Percentiles rank a stretch among this genome's conserved stretches.
Conservation (phyloP, 2,888 invertebrate genomes). For the Cosmia trapezina region DNA sequence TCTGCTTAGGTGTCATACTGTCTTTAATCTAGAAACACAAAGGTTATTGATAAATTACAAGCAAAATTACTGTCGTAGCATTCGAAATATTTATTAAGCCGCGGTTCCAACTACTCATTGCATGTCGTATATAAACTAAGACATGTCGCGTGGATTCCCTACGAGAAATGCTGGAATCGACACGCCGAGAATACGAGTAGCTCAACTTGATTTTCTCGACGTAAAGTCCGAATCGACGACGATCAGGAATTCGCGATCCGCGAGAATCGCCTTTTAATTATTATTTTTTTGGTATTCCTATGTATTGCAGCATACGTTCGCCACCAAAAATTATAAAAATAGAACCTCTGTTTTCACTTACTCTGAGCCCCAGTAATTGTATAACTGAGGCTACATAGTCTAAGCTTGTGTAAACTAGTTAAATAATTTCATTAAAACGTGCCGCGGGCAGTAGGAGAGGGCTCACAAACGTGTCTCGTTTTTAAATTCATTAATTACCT, state of each 20-base stretch:
- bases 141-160: background rate
- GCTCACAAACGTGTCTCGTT: slow-evolving; percentile 38
- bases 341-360: slow-evolving; percentile 15
- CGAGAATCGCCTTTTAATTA: background rate
- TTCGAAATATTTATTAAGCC: background rate
- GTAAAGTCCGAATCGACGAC: background rate
- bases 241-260: background rate
- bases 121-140: background rate
- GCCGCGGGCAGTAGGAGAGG: slow-evolving; percentile 18
- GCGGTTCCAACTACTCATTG: background rate
- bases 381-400: slow-evolving; percentile 21
- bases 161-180: background rate
- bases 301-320: background rate
- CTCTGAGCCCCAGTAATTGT: slow-evolving; percentile 29
- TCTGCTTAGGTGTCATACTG: background rate
- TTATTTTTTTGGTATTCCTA: background rate
- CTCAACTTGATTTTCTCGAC: background rate
- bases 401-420: slow-evolving; percentile 51
- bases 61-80: background rate
- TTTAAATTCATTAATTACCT: slow-evolving; percentile 35
- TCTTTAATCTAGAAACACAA: background rate
- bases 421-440: slow-evolving; percentile 48
- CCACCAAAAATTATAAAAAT: no score
- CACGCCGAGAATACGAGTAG: background rate
- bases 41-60: background rate